These are phyloP conservation scores for Willisornis vidua DNA, from an alignment of 2,113 vertebrate species.

Conservation along the genomic window DNA sequence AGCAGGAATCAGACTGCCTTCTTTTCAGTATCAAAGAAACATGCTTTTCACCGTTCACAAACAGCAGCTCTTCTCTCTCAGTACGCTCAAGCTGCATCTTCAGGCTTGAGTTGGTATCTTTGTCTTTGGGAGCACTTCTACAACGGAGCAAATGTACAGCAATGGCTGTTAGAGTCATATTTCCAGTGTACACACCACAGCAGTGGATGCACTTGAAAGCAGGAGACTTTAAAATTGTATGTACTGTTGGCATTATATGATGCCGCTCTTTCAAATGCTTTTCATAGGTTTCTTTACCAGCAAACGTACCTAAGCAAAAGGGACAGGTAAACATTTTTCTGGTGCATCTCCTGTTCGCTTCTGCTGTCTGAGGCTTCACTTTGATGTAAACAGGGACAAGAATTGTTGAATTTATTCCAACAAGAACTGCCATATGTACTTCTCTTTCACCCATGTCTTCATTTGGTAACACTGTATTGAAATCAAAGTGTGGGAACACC, in stretches of 20 bases:
- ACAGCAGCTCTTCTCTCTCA: conserved; percentile 58
- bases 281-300: conserved; percentile 79
- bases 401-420: conserved; percentile 75
- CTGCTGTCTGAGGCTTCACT: conserved; percentile 78
- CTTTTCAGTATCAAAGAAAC: conserved; percentile 60
- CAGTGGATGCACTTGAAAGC: conserved; percentile 98
- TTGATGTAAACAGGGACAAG: conserved; percentile 86
- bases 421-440: conserved; percentile 88
- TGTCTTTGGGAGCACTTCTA: conserved; percentile 88
- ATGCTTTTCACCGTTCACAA: conserved; percentile 64
- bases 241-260: conserved; percentile 92
- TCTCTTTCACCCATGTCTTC: conserved; percentile 89
- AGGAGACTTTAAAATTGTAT: conserved; percentile 90
- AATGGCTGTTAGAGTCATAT: conserved; percentile 91
- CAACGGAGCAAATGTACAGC: conserved; percentile 91
- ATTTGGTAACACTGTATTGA: conserved; percentile 82
- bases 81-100: conserved; percentile 48
- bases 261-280: conserved; percentile 90
- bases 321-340: conserved; percentile 81
- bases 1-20: conserved; percentile 60
- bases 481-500: conserved; percentile 91
- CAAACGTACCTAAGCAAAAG: conserved; percentile 87
- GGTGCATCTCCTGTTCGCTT: conserved; percentile 1
- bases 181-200: conserved; percentile 94
- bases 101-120: conserved; percentile 73